Evolutionary conservation across 2,888 invertebrate genomes (phyloP).

Genomic region (Malacosoma neustria): DNA sequence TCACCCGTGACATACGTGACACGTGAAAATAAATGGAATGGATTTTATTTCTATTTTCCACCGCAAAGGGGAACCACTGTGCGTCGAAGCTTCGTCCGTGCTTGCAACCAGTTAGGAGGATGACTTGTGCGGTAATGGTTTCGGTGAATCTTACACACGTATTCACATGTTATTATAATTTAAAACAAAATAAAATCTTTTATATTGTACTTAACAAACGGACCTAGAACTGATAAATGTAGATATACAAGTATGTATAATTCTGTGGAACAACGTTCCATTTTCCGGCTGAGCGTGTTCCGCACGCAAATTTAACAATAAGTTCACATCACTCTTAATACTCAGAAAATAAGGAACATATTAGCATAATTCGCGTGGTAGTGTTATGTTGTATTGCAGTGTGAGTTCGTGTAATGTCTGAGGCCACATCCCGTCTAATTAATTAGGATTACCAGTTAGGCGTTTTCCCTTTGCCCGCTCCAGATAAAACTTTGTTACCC

Average conservation of each 20-base stretch:
- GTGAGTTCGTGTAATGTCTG: conserved; percentile 27
- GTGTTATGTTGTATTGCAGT: conserved; percentile 18
- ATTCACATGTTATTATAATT: too few relatives aligned
- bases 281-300: not conserved
- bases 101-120: too few relatives aligned
- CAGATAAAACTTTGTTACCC: conserved; percentile 55
- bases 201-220: too few relatives aligned
- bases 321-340: not conserved
- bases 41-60: too few relatives aligned
- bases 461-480: conserved; percentile 35
- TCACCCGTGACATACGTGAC: too few relatives aligned
- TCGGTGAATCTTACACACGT: too few relatives aligned
- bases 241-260: not conserved
- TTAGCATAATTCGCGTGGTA: conserved; percentile 17
- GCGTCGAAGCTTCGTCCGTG: too few relatives aligned
- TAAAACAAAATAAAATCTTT: too few relatives aligned
- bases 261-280: not conserved
- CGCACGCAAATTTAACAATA: not conserved
- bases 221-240: not conserved
- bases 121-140: too few relatives aligned
- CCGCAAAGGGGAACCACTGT: too few relatives aligned
- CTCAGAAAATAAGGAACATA: conserved; percentile 6
- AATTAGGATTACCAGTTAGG: conserved; percentile 48
- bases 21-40: too few relatives aligned
- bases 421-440: conserved; percentile 52